Percentiles rank a stretch among this genome's conserved stretches.
These are phyloP conservation scores for Hymenopus coronatus DNA, from an alignment of 2,888 invertebrate species.

Conservation along the genomic window DNA sequence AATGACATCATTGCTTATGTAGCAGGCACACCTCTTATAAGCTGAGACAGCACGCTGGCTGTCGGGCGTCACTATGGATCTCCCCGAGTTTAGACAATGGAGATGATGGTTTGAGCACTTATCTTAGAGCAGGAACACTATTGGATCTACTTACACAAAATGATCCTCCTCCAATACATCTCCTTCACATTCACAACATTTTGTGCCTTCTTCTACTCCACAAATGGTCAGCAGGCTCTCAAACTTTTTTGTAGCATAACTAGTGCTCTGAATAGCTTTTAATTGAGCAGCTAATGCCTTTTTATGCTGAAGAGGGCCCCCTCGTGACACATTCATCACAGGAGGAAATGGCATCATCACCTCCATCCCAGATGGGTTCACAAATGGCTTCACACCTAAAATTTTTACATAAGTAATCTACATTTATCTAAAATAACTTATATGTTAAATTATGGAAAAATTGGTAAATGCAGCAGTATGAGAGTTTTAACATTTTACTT, in stretches of 20 bases:
- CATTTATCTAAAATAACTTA: too few species aligned
- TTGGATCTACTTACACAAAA: constrained; percentile 64
- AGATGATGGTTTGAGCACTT: too few species aligned
- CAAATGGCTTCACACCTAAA: constrained; percentile 4
- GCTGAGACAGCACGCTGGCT: too few species aligned
- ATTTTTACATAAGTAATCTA: neutral
- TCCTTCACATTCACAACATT: constrained; percentile 75
- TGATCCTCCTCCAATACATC: constrained; percentile 70
- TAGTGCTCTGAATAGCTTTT: neutral
- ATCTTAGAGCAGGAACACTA: too few species aligned
- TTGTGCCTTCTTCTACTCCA: constrained; percentile 52
- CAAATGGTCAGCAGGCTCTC: constrained; percentile 38
- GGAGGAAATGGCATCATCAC: constrained; percentile 23
- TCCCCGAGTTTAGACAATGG: too few species aligned
- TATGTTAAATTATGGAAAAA: too few species aligned
- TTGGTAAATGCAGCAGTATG: too few species aligned
- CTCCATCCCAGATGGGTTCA: neutral
- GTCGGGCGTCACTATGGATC: too few species aligned
- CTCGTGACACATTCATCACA: neutral
- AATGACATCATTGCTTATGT: too few species aligned
- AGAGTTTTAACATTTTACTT: neutral
- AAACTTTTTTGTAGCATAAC: constrained; percentile 18
- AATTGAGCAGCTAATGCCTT: neutral
- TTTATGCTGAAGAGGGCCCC: constrained; percentile 1
- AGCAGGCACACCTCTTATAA: too few species aligned